Conservation (phyloP, 2,888 invertebrate species). For the Pandemis corylana region DNA sequence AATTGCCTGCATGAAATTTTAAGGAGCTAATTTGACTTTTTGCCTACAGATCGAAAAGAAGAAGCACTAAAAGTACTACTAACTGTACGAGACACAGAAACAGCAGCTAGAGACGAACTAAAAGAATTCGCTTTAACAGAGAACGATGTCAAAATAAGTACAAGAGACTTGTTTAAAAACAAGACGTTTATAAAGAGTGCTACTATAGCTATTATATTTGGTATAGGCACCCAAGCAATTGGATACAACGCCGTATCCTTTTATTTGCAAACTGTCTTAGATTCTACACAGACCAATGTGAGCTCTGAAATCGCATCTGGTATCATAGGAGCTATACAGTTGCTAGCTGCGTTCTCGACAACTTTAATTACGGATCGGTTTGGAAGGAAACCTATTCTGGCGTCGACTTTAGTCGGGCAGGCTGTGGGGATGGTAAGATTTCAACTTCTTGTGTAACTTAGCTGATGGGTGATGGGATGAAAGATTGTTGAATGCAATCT, state of each 20-base stretch:
- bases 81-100: slow-evolving; percentile 40
- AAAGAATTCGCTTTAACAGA: slow-evolving; percentile 40
- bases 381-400: slow-evolving; percentile 56
- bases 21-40: background rate
- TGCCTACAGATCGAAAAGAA: slow-evolving; percentile 43
- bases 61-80: slow-evolving; percentile 43
- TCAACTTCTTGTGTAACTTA: background rate
- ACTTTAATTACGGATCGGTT: slow-evolving; percentile 54
- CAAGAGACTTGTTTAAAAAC: slow-evolving; percentile 46
- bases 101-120: slow-evolving; percentile 43
- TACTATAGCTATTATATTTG: slow-evolving; percentile 43
- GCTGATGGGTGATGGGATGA: too few relatives aligned
- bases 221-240: slow-evolving; percentile 41
- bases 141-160: slow-evolving; percentile 39
- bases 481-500: too few relatives aligned
- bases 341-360: slow-evolving; percentile 48
- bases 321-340: slow-evolving; percentile 50
- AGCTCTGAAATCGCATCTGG: slow-evolving; percentile 50
- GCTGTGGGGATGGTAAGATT: slow-evolving; percentile 59
- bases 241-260: slow-evolving; percentile 50
- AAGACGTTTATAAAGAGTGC: slow-evolving; percentile 46
- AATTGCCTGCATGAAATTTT: background rate
- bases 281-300: slow-evolving; percentile 51
- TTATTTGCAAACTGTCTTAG: slow-evolving; percentile 52
- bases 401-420: slow-evolving; percentile 51